These are phyloP conservation scores for Acanthosepion pharaonis DNA, from an alignment of 2,888 invertebrate species.

Conservation along the genomic window DNA sequence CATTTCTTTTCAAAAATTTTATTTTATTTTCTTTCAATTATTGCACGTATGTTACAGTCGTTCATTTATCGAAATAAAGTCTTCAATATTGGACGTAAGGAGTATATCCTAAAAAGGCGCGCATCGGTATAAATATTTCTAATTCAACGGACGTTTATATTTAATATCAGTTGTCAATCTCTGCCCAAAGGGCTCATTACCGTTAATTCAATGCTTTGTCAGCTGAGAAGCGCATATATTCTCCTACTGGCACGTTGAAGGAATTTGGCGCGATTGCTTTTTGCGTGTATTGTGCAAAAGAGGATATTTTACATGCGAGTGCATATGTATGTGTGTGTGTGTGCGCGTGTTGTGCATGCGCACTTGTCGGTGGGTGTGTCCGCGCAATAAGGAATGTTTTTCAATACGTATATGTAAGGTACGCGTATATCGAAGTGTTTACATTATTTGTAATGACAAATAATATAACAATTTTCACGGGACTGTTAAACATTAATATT, in stretches of 20 bases:
- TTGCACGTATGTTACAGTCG: no score
- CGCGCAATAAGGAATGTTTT: not conserved
- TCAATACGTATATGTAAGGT: not conserved
- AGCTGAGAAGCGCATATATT: not conserved
- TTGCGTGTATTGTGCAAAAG: not conserved
- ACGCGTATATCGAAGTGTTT: not conserved
- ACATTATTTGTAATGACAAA: not conserved
- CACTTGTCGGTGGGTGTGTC: not conserved
- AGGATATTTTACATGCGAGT: not conserved
- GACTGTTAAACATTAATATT: not conserved
- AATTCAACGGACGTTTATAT: no score
- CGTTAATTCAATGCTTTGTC: not conserved
- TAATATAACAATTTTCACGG: not conserved
- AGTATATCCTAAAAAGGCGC: no score
- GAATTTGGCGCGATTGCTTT: not conserved
- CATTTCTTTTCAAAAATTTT: no score
- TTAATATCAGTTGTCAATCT: no score
- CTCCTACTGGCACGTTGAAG: not conserved
- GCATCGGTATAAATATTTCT: no score
- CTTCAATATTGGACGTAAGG: no score
- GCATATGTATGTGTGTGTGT: not conserved
- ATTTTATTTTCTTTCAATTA: no score
- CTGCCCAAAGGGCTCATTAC: not conserved
- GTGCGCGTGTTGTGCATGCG: not conserved
- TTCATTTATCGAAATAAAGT: no score